A percentile compares a stretch with the other conserved stretches of the same genome.
Evolutionary conservation across 2,113 vertebrate genomes (phyloP).

Genomic region (Otolemur garnettii): DNA sequence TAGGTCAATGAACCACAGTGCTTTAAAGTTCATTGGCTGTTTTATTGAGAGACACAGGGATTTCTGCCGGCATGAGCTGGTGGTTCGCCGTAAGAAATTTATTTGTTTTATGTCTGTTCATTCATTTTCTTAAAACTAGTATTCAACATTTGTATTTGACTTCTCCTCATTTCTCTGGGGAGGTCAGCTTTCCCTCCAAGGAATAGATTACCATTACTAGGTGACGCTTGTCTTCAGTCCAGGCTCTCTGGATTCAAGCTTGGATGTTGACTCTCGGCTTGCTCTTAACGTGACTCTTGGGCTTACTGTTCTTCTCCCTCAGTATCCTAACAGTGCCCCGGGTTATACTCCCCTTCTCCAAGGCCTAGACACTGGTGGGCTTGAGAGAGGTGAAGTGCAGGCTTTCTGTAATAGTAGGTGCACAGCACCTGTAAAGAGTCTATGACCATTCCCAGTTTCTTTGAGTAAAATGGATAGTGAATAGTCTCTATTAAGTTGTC

Average conservation of each 20-base stretch:
- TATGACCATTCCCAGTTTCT: constrained; percentile 13
- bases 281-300: background rate
- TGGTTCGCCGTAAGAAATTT: background rate
- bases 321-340: background rate
- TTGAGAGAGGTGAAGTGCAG: background rate
- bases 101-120: background rate
- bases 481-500: constrained; percentile 3
- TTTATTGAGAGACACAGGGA: background rate
- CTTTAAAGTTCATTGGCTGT: background rate
- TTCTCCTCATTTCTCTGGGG: background rate
- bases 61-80: background rate
- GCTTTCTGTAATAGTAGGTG: background rate
- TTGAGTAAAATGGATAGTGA: background rate
- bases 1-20: background rate
- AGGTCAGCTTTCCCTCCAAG: background rate
- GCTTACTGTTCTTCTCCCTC: background rate
- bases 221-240: background rate
- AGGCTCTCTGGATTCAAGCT: background rate
- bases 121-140: background rate
- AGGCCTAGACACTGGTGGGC: background rate
- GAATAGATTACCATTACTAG: background rate
- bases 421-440: background rate
- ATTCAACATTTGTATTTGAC: background rate
- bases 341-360: background rate
- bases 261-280: constrained; percentile 24